A percentile compares a stretch with the other conserved stretches of the same genome.
Evolutionary conservation across 2,888 invertebrate species (phyloP).

Genomic region (Ichneumoninae sp.): DNA sequence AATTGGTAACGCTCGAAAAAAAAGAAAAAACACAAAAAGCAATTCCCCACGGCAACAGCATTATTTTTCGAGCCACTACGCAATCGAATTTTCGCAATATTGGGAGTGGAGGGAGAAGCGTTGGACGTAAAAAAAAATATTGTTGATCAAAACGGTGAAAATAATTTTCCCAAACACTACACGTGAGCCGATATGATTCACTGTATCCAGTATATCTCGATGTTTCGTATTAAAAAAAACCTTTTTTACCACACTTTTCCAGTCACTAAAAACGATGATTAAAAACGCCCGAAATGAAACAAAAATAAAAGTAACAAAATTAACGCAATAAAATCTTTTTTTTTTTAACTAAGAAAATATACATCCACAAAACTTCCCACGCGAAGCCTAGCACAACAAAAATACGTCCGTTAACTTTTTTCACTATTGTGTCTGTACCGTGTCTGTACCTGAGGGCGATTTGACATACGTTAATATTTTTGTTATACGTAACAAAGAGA

Average conservation of each 20-base stretch:
- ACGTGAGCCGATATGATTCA: conserved; percentile 16
- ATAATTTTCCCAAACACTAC: conserved; percentile 20
- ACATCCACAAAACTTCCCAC: conserved; percentile 30
- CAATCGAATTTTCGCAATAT: conserved; percentile 17
- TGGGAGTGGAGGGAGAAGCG: neutral
- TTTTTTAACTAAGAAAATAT: conserved; percentile 3
- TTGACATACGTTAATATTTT: conserved; percentile 17
- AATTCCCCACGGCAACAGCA: neutral
- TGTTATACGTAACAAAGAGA: neutral
- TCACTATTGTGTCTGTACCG: conserved; percentile 12
- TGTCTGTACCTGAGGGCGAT: conserved; percentile 38
- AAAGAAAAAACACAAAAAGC: neutral
- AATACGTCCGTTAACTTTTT: conserved; percentile 28
- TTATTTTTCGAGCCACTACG: conserved; percentile 30
- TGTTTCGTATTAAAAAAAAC: conserved; percentile 17
- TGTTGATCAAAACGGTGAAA: conserved; percentile 5
- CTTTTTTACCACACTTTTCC: conserved; percentile 40
- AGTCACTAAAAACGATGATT: conserved; percentile 3
- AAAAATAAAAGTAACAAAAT: neutral
- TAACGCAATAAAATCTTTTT: neutral
- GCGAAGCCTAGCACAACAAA: conserved; percentile 38
- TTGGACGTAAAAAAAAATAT: conserved; percentile 7
- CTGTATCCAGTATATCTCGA: conserved; percentile 21
- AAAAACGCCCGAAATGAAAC: neutral
- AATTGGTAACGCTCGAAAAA: conserved; percentile 29